These are phyloP conservation scores for Holothuria glaberrima DNA, from an alignment of 35 echinoderm and acorn worm species.

Conservation along the genomic window DNA sequence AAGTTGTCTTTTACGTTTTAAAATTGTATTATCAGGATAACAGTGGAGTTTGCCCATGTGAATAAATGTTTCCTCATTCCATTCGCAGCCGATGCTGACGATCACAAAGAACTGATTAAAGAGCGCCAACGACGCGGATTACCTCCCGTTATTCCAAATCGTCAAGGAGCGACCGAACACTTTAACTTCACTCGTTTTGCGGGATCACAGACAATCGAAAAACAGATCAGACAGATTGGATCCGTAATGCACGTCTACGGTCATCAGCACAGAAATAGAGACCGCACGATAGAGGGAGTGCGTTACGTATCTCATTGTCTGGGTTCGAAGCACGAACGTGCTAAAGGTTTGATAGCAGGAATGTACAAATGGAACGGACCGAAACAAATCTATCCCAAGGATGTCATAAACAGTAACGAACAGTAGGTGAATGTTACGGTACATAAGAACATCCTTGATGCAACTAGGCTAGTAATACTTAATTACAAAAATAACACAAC, in stretches of 20 bases:
- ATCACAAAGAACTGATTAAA: constrained; percentile 47
- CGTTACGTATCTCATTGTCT: constrained; percentile 94
- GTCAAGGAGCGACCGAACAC: constrained; percentile 81
- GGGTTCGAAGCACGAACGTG: constrained; percentile 78
- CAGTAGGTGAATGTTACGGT: neutral
- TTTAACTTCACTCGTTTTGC: constrained; percentile 99
- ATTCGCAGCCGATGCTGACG: constrained; percentile 55
- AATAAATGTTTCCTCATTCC: too few species aligned
- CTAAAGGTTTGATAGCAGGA: constrained; percentile 82
- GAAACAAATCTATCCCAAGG: constrained; percentile 84
- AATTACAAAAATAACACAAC: too few species aligned
- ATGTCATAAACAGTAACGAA: neutral
- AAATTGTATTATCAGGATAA: too few species aligned
- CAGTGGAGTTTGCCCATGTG: too few species aligned
- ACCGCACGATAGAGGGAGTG: constrained; percentile 81
- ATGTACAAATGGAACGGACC: constrained; percentile 90
- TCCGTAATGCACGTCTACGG: constrained; percentile 85
- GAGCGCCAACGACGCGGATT: constrained; percentile 71
- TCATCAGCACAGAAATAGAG: constrained; percentile 97
- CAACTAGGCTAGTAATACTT: too few species aligned
- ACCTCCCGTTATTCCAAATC: constrained; percentile 31
- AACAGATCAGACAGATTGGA: constrained; percentile 72
- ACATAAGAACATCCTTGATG: too few species aligned
- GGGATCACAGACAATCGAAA: constrained; percentile 77
- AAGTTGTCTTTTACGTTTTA: too few species aligned